phyloP scores from a whole-genome alignment of 2,888 invertebrate species.

The Zygogramma bicolorata region DNA sequence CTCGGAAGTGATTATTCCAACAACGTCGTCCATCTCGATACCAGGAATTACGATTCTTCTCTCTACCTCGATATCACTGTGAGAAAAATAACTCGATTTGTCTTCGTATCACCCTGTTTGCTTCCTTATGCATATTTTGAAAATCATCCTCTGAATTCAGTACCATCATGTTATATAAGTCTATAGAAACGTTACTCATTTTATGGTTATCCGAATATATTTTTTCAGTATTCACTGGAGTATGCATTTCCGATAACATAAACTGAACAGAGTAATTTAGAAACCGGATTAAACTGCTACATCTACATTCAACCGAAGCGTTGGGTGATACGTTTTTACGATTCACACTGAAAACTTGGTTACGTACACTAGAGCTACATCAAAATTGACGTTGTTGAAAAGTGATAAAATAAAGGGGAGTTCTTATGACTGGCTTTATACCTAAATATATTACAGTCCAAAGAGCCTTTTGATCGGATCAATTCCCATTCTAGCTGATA shows the following conservation, averaged over 20 bases:
- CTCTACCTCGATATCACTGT: too few relatives aligned
- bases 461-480: background rate
- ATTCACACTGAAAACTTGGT: background rate
- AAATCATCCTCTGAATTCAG: too few relatives aligned
- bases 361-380: background rate
- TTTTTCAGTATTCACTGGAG: background rate
- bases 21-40: too few relatives aligned
- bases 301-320: background rate
- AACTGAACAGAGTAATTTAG: background rate
- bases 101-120: too few relatives aligned
- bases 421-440: background rate
- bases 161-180: too few relatives aligned
- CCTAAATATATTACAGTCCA: background rate
- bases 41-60: too few relatives aligned
- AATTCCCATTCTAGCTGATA: background rate
- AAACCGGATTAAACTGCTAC: background rate
- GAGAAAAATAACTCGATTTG: too few relatives aligned
- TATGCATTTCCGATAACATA: background rate
- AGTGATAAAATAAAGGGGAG: slow-evolving; percentile 2
- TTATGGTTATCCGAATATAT: background rate
- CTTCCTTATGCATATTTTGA: too few relatives aligned
- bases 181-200: too few relatives aligned
- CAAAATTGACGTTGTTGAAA: slow-evolving; percentile 4
- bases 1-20: too few relatives aligned
- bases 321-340: background rate